Conservation (phyloP, 2,888 invertebrate genomes). For the Eugnorisma glareosa region DNA sequence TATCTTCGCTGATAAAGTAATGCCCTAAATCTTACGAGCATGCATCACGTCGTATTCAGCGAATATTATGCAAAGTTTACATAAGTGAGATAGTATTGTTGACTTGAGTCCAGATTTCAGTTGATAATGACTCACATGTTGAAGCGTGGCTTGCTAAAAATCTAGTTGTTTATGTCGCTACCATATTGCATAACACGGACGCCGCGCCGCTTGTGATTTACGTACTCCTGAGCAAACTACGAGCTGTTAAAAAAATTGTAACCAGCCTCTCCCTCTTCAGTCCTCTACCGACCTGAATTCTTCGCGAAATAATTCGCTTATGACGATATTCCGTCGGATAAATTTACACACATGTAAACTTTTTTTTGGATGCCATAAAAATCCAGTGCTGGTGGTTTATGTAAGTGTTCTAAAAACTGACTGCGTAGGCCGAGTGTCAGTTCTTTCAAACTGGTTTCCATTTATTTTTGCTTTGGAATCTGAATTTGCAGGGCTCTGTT, state of each 20-base stretch:
- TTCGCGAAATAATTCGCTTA: constrained; percentile 70
- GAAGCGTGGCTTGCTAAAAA: constrained; percentile 68
- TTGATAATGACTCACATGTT: constrained; percentile 69
- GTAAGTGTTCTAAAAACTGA: constrained; percentile 79
- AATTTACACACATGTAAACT: constrained; percentile 72
- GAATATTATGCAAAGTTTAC: constrained; percentile 70
- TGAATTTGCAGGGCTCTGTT: constrained; percentile 40
- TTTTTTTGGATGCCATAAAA: constrained; percentile 75
- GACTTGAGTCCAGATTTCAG: constrained; percentile 65
- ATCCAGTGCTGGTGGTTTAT: constrained; percentile 72
- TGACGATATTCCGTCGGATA: constrained; percentile 72
- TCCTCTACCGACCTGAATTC: constrained; percentile 68
- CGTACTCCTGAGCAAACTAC: constrained; percentile 70
- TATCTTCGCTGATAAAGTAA: constrained; percentile 61
- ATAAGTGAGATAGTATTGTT: constrained; percentile 67
- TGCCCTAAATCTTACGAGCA: constrained; percentile 63
- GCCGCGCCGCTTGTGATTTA: constrained; percentile 72
- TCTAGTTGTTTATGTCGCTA: constrained; percentile 67
- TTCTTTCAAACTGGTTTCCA: constrained; percentile 71
- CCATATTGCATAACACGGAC: constrained; percentile 74
- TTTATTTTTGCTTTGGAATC: constrained; percentile 70
- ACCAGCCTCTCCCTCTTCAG: constrained; percentile 55
- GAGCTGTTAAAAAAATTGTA: constrained; percentile 69
- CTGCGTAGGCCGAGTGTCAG: constrained; percentile 77
- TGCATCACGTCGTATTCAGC: constrained; percentile 61